These are phyloP conservation scores for Cheilosia vernalis DNA, from an alignment of 2,888 invertebrate genomes.

Conservation along the genomic window DNA sequence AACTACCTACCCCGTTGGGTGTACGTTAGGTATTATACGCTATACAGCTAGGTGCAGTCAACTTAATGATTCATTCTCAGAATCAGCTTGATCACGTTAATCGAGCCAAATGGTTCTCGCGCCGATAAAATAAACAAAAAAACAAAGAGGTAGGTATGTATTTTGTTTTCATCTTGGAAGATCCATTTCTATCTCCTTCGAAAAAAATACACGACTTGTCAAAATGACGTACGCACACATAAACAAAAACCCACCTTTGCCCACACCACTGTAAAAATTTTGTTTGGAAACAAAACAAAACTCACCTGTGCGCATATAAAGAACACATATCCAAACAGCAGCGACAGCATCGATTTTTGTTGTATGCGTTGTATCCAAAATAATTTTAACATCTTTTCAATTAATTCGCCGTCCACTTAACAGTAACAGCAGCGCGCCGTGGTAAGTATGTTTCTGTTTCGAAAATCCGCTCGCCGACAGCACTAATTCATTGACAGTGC, in stretches of 20 bases:
- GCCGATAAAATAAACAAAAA: not conserved
- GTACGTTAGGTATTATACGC: too few relatives aligned
- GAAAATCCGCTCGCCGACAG: conserved; percentile 10
- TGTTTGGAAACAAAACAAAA: conserved; percentile 30
- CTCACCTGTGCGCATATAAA: conserved; percentile 71
- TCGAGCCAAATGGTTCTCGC: conserved; percentile 11
- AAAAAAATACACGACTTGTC: conserved; percentile 29
- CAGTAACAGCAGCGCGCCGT: not conserved
- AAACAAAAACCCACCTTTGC: not conserved
- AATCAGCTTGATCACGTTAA: conserved; percentile 6
- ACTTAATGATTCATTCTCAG: conserved; percentile 7
- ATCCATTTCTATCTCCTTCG: not conserved
- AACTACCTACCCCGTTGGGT: too few relatives aligned
- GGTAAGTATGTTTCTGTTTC: conserved; percentile 7
- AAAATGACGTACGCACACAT: conserved; percentile 25
- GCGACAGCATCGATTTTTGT: conserved; percentile 67
- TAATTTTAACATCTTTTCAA: conserved; percentile 66
- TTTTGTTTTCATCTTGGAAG: not conserved
- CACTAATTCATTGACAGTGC: conserved; percentile 32
- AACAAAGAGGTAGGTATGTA: too few relatives aligned
- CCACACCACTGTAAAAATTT: not conserved
- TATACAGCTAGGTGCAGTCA: not conserved
- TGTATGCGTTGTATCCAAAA: conserved; percentile 74
- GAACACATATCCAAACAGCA: conserved; percentile 69
- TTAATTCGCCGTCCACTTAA: not conserved